phyloP scores from a whole-genome alignment of 92 coral and sea anemone species.

The Porites cylindrica region DNA sequence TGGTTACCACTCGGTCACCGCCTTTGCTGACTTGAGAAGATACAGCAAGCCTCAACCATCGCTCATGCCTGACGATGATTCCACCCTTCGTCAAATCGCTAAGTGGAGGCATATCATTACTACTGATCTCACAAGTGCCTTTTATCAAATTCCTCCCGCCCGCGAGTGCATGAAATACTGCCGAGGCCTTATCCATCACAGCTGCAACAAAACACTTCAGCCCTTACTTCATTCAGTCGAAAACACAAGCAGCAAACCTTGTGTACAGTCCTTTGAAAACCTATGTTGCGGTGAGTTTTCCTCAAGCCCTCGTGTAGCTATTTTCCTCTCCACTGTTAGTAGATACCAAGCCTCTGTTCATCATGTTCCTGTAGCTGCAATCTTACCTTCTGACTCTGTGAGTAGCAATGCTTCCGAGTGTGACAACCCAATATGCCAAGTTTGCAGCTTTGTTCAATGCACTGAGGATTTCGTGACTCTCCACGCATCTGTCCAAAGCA shows the following conservation, averaged over 20 bases:
- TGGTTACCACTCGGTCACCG: no score
- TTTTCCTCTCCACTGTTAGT: slow-evolving; percentile 24
- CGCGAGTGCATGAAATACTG: not conserved
- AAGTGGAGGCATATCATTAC: no score
- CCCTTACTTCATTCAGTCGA: slow-evolving; percentile 46
- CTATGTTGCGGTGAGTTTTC: slow-evolving; percentile 41
- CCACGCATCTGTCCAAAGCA: not conserved
- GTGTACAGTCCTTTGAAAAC: slow-evolving; percentile 53
- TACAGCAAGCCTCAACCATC: no score
- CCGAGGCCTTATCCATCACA: slow-evolving; percentile 20
- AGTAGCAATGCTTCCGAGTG: slow-evolving; percentile 34
- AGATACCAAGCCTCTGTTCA: slow-evolving; percentile 20
- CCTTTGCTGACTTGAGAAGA: no score
- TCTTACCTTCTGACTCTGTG: slow-evolving; percentile 36
- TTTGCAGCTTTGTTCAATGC: no score
- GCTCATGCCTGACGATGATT: no score
- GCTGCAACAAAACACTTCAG: slow-evolving; percentile 49
- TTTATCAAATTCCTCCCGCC: no score
- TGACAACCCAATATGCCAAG: not conserved
- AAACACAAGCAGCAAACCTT: not conserved
- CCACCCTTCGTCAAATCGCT: no score
- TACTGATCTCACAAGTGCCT: no score
- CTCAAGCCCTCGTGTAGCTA: slow-evolving; percentile 39
- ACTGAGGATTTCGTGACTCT: not conserved
- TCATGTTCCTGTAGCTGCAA: slow-evolving; percentile 41